These are phyloP conservation scores for Pangasius sanitwongsei DNA, from an alignment of 2,797 vertebrate species.

Conservation along the genomic window DNA sequence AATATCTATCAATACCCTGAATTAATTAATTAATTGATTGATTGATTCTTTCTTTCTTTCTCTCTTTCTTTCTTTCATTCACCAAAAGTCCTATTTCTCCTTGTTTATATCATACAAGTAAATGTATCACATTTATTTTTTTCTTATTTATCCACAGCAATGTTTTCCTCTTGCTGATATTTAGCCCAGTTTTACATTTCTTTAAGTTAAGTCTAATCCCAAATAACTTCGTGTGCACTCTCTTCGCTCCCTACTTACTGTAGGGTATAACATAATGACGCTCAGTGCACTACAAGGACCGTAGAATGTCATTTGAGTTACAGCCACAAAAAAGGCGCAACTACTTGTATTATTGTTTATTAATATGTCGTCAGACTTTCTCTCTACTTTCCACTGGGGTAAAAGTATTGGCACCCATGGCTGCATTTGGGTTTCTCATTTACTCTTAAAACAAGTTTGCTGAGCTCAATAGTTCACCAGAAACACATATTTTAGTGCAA, in stretches of 20 bases:
- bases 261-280: background rate
- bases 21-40: background rate
- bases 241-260: background rate
- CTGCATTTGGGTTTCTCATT: background rate
- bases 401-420: background rate
- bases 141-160: background rate
- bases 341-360: background rate
- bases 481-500: background rate
- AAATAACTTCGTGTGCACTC: background rate
- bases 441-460: background rate
- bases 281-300: background rate
- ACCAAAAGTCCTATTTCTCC: background rate
- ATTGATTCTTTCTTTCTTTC: too few relatives aligned
- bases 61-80: too few relatives aligned
- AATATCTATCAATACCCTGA: background rate
- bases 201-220: background rate
- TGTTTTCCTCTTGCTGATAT: background rate
- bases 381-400: background rate
- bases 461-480: background rate
- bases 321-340: background rate
- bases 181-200: background rate
- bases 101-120: background rate
- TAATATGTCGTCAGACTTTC: background rate
- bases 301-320: background rate
- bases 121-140: background rate